Conservation (phyloP, 2,888 invertebrate species). For the Drosophila birchii region DNA sequence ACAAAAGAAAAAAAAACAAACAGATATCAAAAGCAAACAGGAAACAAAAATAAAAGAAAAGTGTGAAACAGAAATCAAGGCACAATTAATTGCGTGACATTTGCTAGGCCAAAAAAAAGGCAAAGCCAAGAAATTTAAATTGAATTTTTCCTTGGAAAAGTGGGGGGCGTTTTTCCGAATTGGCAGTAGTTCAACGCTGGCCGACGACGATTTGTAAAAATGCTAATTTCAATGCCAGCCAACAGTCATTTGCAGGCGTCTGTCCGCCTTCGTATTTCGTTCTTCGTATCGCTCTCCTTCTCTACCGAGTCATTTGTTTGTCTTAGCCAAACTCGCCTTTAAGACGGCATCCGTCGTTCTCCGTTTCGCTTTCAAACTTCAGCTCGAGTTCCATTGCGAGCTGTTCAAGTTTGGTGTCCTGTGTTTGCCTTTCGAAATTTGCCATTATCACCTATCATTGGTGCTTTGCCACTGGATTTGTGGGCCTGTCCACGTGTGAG, state of each 20-base stretch:
- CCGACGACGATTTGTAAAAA: conserved; percentile 71
- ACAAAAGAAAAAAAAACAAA: no score
- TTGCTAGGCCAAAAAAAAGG: conserved; percentile 49
- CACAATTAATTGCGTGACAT: conserved; percentile 76
- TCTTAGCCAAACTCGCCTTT: conserved; percentile 30
- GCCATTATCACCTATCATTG: conserved; percentile 83
- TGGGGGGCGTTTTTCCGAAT: conserved; percentile 52
- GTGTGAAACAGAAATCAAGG: conserved; percentile 73
- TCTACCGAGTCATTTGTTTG: conserved; percentile 19
- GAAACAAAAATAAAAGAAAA: conserved; percentile 44
- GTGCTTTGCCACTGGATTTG: conserved; percentile 76
- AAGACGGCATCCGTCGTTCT: conserved; percentile 17
- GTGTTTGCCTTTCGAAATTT: conserved; percentile 58
- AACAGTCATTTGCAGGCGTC: conserved; percentile 42
- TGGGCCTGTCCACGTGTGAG: conserved; percentile 48
- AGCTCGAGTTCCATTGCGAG: conserved; percentile 1
- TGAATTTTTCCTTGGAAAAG: conserved; percentile 52
- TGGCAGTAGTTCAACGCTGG: conserved; percentile 56
- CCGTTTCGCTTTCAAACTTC: conserved; percentile 10
- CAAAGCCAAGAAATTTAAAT: conserved; percentile 50
- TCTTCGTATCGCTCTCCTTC: neutral
- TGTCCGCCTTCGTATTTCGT: neutral
- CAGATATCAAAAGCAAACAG: neutral
- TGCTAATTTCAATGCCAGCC: conserved; percentile 64
- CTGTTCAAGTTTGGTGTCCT: conserved; percentile 23